A percentile compares a stretch with the other conserved stretches of the same genome.
Conservation (phyloP, 2,113 vertebrate species). For the Cichladusa arquata region DNA sequence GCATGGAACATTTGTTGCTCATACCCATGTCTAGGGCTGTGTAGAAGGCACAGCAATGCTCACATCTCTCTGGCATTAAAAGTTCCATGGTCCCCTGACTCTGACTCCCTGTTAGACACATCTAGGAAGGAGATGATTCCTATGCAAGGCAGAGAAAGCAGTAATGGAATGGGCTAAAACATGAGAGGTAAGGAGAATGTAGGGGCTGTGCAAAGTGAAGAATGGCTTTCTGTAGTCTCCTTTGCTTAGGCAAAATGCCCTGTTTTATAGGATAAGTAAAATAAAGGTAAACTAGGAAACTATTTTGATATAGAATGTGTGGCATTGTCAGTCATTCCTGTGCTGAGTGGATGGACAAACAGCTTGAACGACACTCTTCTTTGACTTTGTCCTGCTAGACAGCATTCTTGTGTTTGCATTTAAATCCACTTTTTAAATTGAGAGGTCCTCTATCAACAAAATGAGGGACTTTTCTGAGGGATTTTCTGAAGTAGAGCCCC, state of each 20-base stretch:
- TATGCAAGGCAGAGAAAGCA: background rate
- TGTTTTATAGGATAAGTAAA: background rate
- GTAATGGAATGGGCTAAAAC: background rate
- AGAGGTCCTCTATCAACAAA: background rate
- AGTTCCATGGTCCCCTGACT: background rate
- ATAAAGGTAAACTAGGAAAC: background rate
- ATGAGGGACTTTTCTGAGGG: background rate
- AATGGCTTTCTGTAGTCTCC: background rate
- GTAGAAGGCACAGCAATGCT: background rate
- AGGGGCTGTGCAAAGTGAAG: background rate
- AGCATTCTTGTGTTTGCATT: background rate
- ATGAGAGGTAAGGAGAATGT: background rate
- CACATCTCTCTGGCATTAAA: background rate
- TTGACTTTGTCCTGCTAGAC: background rate
- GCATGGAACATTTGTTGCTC: background rate
- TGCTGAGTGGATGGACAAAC: background rate
- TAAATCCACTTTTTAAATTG: background rate
- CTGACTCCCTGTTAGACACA: background rate
- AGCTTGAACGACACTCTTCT: background rate
- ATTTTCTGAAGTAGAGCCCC: background rate
- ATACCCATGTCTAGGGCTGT: background rate
- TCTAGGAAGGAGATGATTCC: background rate
- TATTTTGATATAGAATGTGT: background rate
- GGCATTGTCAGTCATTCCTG: background rate
- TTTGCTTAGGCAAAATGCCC: background rate